phyloP scores from a whole-genome alignment of 2,113 vertebrate genomes.

The Petromus typicus region DNA sequence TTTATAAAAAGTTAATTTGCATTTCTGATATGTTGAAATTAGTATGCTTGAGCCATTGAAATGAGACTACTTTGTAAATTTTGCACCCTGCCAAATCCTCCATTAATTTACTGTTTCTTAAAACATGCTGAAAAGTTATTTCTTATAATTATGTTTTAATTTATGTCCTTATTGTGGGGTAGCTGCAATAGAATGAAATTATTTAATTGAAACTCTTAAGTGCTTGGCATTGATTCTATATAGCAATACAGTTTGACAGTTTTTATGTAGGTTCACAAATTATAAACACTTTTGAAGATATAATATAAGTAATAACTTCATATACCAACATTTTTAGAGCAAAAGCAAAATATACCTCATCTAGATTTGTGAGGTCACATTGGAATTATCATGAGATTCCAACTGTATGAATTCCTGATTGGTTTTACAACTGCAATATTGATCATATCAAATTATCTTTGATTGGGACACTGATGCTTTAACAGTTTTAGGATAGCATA shows the following conservation, averaged over 20 bases:
- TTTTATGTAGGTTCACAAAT: background rate
- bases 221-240: background rate
- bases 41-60: background rate
- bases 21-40: constrained; percentile 13
- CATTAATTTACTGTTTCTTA: background rate
- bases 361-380: background rate
- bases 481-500: background rate
- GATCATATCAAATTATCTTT: constrained; percentile 3
- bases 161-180: background rate
- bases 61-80: background rate
- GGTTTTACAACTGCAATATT: background rate
- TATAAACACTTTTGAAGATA: background rate
- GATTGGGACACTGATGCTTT: background rate
- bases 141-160: background rate
- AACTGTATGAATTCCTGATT: background rate
- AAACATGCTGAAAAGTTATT: constrained; percentile 32
- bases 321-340: background rate
- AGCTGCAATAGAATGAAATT: background rate
- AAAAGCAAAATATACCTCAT: background rate
- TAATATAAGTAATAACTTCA: background rate
- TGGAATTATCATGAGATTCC: background rate
- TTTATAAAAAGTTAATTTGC: constrained; percentile 12
- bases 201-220: background rate
- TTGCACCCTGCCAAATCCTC: background rate
- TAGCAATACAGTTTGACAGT: background rate